Conservation (phyloP, 2,113 vertebrate species). For the Actenoides lindsayi region DNA sequence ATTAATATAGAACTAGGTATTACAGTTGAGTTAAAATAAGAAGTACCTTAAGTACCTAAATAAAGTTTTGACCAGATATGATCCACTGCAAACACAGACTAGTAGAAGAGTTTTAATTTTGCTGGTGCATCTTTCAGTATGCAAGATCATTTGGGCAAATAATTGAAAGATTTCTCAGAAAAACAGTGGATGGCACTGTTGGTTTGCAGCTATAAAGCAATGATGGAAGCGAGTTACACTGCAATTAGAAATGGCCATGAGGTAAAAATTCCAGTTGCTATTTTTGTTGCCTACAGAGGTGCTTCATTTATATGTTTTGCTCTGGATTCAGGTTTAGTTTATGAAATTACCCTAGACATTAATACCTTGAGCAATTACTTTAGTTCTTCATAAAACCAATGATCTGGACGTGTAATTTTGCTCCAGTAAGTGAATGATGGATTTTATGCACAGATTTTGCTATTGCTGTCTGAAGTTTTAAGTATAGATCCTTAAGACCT, state of each 20-base stretch:
- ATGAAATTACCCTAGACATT: background rate
- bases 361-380: background rate
- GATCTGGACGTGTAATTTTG: background rate
- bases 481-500: background rate
- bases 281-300: background rate
- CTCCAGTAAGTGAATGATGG: background rate
- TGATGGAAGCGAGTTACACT: background rate
- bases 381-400: background rate
- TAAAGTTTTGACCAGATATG: background rate
- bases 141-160: slow-evolving; percentile 2
- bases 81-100: background rate
- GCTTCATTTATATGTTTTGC: background rate
- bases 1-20: background rate
- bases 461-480: background rate
- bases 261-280: background rate
- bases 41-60: background rate
- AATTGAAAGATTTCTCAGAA: slow-evolving; percentile 57
- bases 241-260: background rate
- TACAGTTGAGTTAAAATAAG: background rate
- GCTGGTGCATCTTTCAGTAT: background rate
- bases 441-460: background rate
- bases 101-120: background rate
- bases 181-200: slow-evolving; percentile 72
- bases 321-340: background rate
- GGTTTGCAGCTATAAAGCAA: slow-evolving; percentile 62